Conservation (phyloP, 1,140 invertebrate species). For the Aleiodes sp. region DNA sequence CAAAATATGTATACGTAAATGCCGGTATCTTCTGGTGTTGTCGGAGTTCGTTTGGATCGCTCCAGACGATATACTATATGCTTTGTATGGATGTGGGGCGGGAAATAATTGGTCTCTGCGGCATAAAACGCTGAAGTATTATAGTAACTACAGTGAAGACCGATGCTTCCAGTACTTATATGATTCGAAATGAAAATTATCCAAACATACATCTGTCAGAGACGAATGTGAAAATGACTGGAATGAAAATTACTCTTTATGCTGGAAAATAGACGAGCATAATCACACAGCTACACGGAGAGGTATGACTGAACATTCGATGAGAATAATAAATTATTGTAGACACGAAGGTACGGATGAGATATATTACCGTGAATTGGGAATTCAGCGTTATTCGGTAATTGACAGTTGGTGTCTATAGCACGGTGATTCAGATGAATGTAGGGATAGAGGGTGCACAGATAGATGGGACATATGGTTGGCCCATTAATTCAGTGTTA, state of each 20-base stretch:
- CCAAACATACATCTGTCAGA: too few species aligned
- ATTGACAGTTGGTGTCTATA: slow-evolving; percentile 12
- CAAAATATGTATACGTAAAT: slow-evolving; percentile 24
- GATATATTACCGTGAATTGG: slow-evolving; percentile 17
- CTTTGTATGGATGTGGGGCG: slow-evolving; percentile 9
- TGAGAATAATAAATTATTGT: slow-evolving; percentile 10
- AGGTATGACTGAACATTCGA: background rate
- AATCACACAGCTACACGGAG: too few species aligned
- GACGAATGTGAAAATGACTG: background rate
- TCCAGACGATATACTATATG: background rate
- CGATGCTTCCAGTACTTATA: too few species aligned
- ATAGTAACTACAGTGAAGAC: too few species aligned
- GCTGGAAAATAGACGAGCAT: too few species aligned
- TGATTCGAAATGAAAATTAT: too few species aligned
- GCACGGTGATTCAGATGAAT: slow-evolving; percentile 5
- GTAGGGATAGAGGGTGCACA: too few species aligned
- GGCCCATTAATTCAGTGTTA: too few species aligned
- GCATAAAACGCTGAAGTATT: too few species aligned
- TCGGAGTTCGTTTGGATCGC: slow-evolving; percentile 4
- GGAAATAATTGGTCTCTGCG: slow-evolving; percentile 16
- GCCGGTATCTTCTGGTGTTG: background rate
- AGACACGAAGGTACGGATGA: background rate
- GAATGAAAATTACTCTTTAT: too few species aligned
- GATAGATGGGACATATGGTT: too few species aligned
- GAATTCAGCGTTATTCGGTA: slow-evolving; percentile 23